phyloP scores from a whole-genome alignment of 2,888 invertebrate genomes.

The Craniophora ligustri region DNA sequence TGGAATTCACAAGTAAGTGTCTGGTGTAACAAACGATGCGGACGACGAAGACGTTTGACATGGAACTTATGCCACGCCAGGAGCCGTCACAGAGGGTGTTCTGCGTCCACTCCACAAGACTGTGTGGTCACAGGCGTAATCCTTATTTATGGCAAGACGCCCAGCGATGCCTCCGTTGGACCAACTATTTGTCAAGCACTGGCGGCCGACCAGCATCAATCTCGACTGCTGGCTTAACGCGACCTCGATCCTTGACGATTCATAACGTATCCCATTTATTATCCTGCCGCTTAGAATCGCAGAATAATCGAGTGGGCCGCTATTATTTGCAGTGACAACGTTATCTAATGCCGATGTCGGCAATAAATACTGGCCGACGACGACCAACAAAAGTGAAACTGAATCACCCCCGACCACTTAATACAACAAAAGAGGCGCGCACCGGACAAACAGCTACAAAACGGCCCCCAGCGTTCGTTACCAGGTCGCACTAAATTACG shows the following conservation, averaged over 20 bases:
- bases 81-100: constrained; percentile 70
- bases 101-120: constrained; percentile 80
- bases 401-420: constrained; percentile 75
- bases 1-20: constrained; percentile 59
- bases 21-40: constrained; percentile 68
- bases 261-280: constrained; percentile 61
- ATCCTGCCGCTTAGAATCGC: constrained; percentile 55
- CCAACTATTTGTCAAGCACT: constrained; percentile 84
- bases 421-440: constrained; percentile 71
- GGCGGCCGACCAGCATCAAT: constrained; percentile 79
- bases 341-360: constrained; percentile 69
- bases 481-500: constrained; percentile 82
- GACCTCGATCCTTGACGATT: constrained; percentile 65
- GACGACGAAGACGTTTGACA: constrained; percentile 70
- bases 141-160: constrained; percentile 89
- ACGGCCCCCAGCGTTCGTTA: constrained; percentile 73
- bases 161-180: constrained; percentile 81
- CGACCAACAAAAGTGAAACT: constrained; percentile 83
- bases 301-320: constrained; percentile 63
- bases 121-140: constrained; percentile 83
- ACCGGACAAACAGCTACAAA: constrained; percentile 73
- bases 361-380: constrained; percentile 75
- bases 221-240: constrained; percentile 75
- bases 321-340: constrained; percentile 70
- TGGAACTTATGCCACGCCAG: constrained; percentile 66